phyloP scores from a whole-genome alignment of 1,140 invertebrate genomes.

The Dinoponera quadriceps region DNA sequence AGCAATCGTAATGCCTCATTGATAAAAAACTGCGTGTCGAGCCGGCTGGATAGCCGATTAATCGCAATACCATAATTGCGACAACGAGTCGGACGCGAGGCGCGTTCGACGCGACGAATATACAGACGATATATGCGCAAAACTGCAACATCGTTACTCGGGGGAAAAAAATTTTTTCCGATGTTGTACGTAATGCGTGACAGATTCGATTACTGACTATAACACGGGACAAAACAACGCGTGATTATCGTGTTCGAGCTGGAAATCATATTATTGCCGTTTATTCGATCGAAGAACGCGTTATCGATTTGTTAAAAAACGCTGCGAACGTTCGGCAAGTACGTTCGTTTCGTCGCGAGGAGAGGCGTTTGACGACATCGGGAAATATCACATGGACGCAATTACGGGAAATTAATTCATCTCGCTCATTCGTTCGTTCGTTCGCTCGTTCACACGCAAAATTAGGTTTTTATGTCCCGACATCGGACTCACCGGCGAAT shows the following conservation, averaged over 20 bases:
- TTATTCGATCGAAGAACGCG: conserved; percentile 18
- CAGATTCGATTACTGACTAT: conserved; percentile 53
- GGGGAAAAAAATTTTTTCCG: conserved; percentile 37
- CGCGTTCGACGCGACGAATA: conserved; percentile 25
- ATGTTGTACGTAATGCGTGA: conserved; percentile 48
- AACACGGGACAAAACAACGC: conserved; percentile 36
- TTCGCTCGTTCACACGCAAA: neutral
- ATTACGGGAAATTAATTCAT: conserved; percentile 16
- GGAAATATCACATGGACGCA: neutral
- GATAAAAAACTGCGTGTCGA: conserved; percentile 42
- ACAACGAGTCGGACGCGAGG: conserved; percentile 44
- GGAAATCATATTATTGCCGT: conserved; percentile 36
- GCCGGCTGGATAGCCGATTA: conserved; percentile 52
- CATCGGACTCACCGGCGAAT: neutral
- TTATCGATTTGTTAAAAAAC: conserved; percentile 35
- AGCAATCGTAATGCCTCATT: conserved; percentile 68
- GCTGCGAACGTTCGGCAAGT: conserved; percentile 28
- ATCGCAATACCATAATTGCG: conserved; percentile 54
- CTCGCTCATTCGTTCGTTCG: neutral
- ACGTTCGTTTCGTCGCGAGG: neutral
- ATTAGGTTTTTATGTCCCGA: neutral
- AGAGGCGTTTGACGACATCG: neutral
- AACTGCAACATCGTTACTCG: conserved; percentile 19
- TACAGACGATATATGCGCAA: conserved; percentile 35
- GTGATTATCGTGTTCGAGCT: conserved; percentile 55